phyloP scores from a whole-genome alignment of 2,113 vertebrate species.

The Callocephalon fimbriatum region DNA sequence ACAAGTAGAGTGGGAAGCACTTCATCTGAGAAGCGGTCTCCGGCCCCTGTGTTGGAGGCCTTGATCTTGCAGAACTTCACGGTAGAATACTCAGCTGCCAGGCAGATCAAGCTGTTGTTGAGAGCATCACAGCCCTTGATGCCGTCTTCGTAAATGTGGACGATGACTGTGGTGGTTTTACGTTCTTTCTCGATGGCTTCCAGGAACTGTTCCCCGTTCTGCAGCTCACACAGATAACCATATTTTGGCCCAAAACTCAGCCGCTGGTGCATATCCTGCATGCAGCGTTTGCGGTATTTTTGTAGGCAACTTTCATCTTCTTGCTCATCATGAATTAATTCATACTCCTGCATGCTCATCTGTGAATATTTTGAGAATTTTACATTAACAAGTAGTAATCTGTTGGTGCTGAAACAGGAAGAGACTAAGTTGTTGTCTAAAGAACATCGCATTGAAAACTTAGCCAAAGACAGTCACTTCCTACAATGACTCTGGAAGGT shows the following conservation, averaged over 20 bases:
- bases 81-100: conserved; percentile 86
- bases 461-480: background rate
- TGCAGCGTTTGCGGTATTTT: conserved; percentile 91
- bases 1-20: conserved; percentile 91
- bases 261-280: conserved; percentile 95
- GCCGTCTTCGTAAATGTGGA: conserved; percentile 90
- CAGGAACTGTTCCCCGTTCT: conserved; percentile 91
- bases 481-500: background rate
- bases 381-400: background rate
- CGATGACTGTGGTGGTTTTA: conserved; percentile 87
- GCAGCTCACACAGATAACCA: conserved; percentile 87
- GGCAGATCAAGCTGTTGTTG: conserved; percentile 87
- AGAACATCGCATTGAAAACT: background rate
- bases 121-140: conserved; percentile 90
- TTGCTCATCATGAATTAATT: conserved; percentile 85
- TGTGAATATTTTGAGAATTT: conserved; percentile 19
- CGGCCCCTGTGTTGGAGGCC: conserved; percentile 86
- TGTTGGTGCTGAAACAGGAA: background rate
- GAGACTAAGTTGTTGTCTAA: background rate
- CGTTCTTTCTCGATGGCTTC: conserved; percentile 92
- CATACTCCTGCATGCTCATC: conserved; percentile 97
- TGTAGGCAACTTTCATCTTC: conserved; percentile 92
- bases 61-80: conserved; percentile 97
- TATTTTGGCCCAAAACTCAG: conserved; percentile 94
- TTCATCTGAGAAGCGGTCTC: conserved; percentile 88